These are phyloP conservation scores for Ctenopoma multispine DNA, from an alignment of 2,797 vertebrate species.

Conservation along the genomic window DNA sequence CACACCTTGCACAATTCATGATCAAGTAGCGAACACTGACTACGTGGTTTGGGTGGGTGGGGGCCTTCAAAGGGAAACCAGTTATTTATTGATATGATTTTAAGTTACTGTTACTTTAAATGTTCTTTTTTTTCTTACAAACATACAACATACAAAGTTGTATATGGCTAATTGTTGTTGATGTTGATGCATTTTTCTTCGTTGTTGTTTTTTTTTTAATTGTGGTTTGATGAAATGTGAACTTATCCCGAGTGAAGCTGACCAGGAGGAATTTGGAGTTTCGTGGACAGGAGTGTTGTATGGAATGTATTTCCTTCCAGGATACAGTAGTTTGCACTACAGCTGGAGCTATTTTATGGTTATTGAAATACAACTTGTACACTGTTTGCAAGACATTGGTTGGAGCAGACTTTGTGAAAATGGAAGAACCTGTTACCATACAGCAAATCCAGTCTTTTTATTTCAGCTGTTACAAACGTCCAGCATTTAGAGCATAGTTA, in stretches of 20 bases:
- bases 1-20: conserved; percentile 83
- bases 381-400: conserved; percentile 11
- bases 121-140: conserved; percentile 53
- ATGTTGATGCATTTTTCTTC: conserved; percentile 33
- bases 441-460: conserved; percentile 22
- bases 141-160: conserved; percentile 71
- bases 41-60: conserved; percentile 66
- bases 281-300: conserved; percentile 44
- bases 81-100: conserved; percentile 81
- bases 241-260: conserved; percentile 38
- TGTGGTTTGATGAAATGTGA: conserved; percentile 41
- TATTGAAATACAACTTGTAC: conserved; percentile 44
- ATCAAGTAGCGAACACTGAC: conserved; percentile 82
- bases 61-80: conserved; percentile 40
- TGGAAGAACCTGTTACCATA: conserved; percentile 17
- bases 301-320: conserved; percentile 71
- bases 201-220: conserved; percentile 28
- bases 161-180: conserved; percentile 62
- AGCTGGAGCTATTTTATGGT: conserved; percentile 58
- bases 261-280: conserved; percentile 24
- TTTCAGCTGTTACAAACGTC: conserved; percentile 14
- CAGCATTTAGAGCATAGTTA: conserved; percentile 15
- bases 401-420: conserved; percentile 43
- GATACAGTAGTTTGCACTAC: conserved; percentile 76
- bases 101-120: conserved; percentile 71